Conservation (phyloP, 1,140 invertebrate genomes). For the Lepidurus packardi region DNA sequence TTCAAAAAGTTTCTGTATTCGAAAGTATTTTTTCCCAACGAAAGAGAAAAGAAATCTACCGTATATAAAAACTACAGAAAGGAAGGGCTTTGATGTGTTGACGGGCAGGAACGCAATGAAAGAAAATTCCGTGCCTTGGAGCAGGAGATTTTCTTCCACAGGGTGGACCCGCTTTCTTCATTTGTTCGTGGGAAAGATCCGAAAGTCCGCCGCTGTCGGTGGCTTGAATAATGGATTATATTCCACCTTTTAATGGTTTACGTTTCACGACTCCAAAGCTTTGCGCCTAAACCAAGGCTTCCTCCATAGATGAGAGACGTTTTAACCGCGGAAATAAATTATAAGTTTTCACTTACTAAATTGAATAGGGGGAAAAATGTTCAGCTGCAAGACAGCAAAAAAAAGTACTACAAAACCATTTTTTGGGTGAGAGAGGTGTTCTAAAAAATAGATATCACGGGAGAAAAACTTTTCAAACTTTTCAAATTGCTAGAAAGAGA, state of each 20-base stretch:
- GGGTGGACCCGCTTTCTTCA: background rate
- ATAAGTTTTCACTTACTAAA: background rate
- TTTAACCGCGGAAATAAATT: background rate
- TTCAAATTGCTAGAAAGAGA: background rate
- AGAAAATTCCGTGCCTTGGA: too few relatives aligned
- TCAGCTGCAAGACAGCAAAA: background rate
- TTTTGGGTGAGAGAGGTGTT: background rate
- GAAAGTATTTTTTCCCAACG: too few relatives aligned
- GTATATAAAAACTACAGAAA: too few relatives aligned
- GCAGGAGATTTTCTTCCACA: background rate
- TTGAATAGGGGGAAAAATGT: background rate
- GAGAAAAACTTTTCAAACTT: background rate
- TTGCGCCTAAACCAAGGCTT: background rate
- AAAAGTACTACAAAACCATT: too few relatives aligned
- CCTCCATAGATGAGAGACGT: background rate
- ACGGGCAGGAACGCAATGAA: too few relatives aligned
- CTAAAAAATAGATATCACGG: background rate
- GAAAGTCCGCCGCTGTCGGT: background rate
- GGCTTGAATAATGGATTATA: constrained; percentile 22
- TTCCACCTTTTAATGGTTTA: constrained; percentile 8
- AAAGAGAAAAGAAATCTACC: too few relatives aligned
- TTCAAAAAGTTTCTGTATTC: too few relatives aligned
- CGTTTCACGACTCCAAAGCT: background rate
- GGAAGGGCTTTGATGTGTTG: too few relatives aligned
- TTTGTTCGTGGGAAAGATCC: background rate